phyloP scores from a whole-genome alignment of 2,888 invertebrate species.

The Ectemnius cavifrons region DNA sequence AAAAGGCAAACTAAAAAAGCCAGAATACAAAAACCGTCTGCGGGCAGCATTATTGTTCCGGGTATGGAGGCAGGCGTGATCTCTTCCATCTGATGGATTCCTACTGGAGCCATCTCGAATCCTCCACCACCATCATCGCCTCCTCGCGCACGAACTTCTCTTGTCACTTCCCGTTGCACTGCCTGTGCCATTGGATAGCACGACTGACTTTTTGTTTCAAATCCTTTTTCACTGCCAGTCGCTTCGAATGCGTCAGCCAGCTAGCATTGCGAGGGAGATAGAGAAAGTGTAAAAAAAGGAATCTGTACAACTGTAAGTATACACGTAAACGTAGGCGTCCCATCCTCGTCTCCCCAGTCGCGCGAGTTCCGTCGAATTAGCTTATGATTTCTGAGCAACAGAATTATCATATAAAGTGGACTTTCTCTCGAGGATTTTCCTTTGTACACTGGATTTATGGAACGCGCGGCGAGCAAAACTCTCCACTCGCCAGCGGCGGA shows the following conservation, averaged over 20 bases:
- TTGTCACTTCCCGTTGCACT: constrained; percentile 62
- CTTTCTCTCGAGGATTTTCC: constrained; percentile 40
- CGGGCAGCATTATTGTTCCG: constrained; percentile 67
- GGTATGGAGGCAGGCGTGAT: constrained; percentile 66
- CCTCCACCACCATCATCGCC: constrained; percentile 13
- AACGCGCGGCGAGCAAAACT: constrained; percentile 29
- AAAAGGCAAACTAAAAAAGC: constrained; percentile 30
- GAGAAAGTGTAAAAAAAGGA: not conserved
- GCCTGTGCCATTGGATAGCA: constrained; percentile 61
- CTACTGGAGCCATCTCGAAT: constrained; percentile 58
- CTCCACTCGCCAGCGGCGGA: constrained; percentile 17
- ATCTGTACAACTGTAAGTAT: no score
- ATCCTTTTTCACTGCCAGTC: constrained; percentile 35
- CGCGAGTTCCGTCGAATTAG: constrained; percentile 44
- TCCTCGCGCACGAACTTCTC: constrained; percentile 20
- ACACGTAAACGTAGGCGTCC: no score
- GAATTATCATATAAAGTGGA: constrained; percentile 51
- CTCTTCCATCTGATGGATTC: constrained; percentile 72
- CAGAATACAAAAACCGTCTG: constrained; percentile 69
- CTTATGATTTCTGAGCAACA: constrained; percentile 41
- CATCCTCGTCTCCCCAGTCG: not conserved
- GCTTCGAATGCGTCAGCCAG: not conserved
- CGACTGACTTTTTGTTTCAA: constrained; percentile 58
- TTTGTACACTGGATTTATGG: constrained; percentile 22
- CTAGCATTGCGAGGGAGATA: not conserved